Conservation (phyloP, 2,113 vertebrate species). For the Fukomys damarensis region DNA sequence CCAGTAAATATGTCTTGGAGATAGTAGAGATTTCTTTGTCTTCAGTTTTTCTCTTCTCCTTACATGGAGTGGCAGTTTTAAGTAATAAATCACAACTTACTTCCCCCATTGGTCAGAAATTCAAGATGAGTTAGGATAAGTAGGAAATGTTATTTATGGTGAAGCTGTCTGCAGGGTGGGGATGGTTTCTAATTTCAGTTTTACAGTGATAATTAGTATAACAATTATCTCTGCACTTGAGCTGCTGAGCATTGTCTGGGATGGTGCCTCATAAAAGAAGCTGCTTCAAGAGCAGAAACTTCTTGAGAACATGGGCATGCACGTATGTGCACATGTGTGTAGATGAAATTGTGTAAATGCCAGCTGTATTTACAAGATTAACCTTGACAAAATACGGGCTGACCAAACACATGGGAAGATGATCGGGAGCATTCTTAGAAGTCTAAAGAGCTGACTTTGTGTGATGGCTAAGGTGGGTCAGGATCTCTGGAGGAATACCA, state of each 20-base stretch:
- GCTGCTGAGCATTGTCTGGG: not conserved
- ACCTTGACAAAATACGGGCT: not conserved
- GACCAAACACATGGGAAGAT: not conserved
- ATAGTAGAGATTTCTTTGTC: not conserved
- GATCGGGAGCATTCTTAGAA: not conserved
- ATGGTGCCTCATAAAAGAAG: not conserved
- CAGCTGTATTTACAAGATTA: not conserved
- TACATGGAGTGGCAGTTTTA: not conserved
- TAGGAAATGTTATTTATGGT: not conserved
- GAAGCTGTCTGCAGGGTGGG: slow-evolving; percentile 31
- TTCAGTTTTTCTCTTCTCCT: not conserved
- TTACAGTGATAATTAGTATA: slow-evolving; percentile 22
- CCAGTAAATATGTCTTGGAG: not conserved
- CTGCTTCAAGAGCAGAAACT: not conserved
- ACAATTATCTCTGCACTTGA: slow-evolving; percentile 22
- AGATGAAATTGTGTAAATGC: not conserved
- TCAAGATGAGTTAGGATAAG: not conserved
- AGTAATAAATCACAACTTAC: slow-evolving; percentile 49
- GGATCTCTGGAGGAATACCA: not conserved
- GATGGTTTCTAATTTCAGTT: slow-evolving; percentile 44
- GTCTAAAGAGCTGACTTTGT: not conserved
- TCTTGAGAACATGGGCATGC: not conserved
- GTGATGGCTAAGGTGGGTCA: not conserved
- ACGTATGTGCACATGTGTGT: not conserved
- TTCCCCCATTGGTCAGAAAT: not conserved